Conservation (phyloP, 2,113 vertebrate species). For the Nanger granti region DNA sequence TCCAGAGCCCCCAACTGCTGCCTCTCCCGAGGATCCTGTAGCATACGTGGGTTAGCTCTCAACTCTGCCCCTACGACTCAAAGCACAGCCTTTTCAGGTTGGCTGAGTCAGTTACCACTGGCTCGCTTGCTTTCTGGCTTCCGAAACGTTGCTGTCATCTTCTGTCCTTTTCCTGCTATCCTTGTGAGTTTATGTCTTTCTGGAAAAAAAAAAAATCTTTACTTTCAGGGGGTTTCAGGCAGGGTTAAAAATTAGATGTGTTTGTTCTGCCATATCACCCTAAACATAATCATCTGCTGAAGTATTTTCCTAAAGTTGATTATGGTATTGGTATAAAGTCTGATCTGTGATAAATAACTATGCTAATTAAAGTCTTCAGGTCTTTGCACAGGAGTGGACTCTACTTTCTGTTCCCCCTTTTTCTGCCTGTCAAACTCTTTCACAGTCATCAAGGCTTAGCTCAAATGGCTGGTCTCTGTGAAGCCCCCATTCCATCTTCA, state of each 20-base stretch:
- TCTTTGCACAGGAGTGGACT: background rate
- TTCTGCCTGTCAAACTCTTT: background rate
- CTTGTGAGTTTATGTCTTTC: background rate
- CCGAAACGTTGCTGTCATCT: background rate
- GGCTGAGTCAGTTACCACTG: background rate
- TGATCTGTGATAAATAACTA: background rate
- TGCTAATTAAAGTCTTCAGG: background rate
- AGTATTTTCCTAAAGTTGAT: background rate
- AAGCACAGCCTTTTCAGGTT: background rate
- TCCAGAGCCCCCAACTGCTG: background rate
- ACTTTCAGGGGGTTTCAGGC: background rate
- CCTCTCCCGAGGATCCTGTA: background rate
- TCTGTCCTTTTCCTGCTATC: background rate
- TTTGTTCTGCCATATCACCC: background rate
- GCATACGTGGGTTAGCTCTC: background rate
- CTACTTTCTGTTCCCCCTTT: background rate
- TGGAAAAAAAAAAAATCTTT: background rate
- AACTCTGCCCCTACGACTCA: background rate
- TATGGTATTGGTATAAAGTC: background rate
- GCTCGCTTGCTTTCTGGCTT: background rate
- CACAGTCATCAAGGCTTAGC: background rate
- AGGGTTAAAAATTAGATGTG: background rate
- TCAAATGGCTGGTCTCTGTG: background rate
- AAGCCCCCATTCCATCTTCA: background rate
- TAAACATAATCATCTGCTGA: background rate